Conservation (phyloP, 2,113 vertebrate species). For the Chamaetylas fuelleborni region DNA sequence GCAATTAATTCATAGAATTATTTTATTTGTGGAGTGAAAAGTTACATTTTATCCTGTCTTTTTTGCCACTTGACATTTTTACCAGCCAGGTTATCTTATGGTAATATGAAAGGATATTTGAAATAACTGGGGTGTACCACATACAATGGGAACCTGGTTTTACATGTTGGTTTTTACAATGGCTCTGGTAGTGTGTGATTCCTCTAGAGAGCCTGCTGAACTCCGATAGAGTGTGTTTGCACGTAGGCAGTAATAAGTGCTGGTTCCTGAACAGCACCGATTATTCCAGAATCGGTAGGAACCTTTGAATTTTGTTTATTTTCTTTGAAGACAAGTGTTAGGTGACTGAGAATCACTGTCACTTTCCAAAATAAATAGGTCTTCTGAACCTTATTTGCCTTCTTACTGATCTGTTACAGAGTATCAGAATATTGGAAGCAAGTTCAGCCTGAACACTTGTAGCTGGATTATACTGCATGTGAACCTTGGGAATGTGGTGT, state of each 20-base stretch:
- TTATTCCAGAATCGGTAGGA: neutral
- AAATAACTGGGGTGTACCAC: neutral
- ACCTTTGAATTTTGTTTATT: neutral
- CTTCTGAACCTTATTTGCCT: neutral
- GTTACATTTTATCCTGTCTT: neutral
- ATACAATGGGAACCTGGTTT: neutral
- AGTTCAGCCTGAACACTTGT: neutral
- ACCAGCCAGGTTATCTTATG: neutral
- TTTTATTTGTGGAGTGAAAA: neutral
- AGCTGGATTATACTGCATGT: fast-evolving
- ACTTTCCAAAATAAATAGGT: neutral
- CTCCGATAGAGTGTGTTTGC: fast-evolving
- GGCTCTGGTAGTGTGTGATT: neutral
- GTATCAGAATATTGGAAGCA: neutral
- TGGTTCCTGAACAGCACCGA: neutral
- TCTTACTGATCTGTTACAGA: neutral
- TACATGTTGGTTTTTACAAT: neutral
- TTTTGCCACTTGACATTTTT: neutral
- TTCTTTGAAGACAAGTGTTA: neutral
- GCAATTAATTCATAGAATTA: neutral
- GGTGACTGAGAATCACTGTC: neutral
- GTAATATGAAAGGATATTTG: neutral
- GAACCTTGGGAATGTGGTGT: neutral
- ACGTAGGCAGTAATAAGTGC: neutral
- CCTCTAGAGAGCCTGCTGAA: neutral